Base-by-base conservation (phyloP, 1,140 invertebrate species). In the Drosophila murphyi region DNA sequence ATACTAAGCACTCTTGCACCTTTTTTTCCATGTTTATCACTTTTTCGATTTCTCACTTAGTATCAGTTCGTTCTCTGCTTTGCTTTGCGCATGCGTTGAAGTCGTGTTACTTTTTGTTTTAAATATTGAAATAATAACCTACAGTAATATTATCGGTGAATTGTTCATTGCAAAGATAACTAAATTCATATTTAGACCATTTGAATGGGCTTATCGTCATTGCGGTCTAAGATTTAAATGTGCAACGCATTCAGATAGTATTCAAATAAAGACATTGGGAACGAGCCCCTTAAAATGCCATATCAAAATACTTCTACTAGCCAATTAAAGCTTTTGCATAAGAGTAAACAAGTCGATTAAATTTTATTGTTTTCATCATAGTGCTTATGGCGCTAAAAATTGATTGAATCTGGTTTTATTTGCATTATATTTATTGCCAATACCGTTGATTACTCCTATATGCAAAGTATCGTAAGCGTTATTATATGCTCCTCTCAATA, bases 341-440 rank as follows among this genome's bases (percentile, higher is more conserved):
- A 32, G 8, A 12, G 61, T 67, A 52, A 72, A 67, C 70, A 72
- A 72, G 34, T 47, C 60, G 28, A 67, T 72, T 60, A 68, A 54
- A 8, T 68, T 68, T 60, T 39, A 72, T 52, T 54, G 56, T 62
- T 62, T 70, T 69, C 41, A 64, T 50, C n/a, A 12, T 2, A 20
- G 28, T 50, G 20, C 34, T 51, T 51, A 20, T 39, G 57, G 10
- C 20, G 5, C 20, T 43, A 39, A 29, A 55, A 20, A 43, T 5
- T 63, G 47, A 35, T 60, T 35, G 55, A 35, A 34, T 43, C 29
- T 35, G 37, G 2, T 43, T 65, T 35, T 43, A 56, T 51, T 65
- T 45, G 32, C n/a, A 35, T 52, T 35, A 20, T 12, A 29, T 56
- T 56, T 5, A 39, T 39, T 50, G 10, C 31, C 48, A 31, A 2